Conservation (phyloP, 2,888 invertebrate genomes). For the Odontocerum albicorne region DNA sequence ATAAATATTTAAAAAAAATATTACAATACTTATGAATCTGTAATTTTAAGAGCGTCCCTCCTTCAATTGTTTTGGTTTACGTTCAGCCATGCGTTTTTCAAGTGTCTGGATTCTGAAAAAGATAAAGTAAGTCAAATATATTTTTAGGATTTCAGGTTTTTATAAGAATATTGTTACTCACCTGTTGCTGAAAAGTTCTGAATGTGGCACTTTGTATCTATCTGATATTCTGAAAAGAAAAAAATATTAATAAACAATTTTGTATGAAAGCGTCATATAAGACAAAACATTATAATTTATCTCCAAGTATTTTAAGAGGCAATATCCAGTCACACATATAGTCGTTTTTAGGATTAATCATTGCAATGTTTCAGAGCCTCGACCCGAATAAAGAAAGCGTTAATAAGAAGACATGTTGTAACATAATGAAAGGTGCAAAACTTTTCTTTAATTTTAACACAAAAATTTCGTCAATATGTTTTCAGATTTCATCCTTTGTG, state of each 20-base stretch:
- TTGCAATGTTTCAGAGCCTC: no score
- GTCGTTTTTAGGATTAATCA: no score
- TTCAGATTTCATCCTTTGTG: no score
- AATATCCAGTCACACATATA: no score
- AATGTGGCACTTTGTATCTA: conserved; percentile 34
- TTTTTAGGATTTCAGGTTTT: neutral
- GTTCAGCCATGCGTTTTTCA: conserved; percentile 23
- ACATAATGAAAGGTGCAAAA: no score
- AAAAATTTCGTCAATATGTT: no score
- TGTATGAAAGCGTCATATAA: neutral
- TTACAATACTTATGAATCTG: neutral
- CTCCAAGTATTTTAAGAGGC: no score
- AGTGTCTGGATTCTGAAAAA: conserved; percentile 29
- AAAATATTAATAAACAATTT: neutral
- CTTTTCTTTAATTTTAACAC: no score
- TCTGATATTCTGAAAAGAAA: conserved; percentile 33
- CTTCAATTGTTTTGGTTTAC: conserved; percentile 13
- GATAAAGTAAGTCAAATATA: conserved; percentile 7
- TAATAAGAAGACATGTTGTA: no score
- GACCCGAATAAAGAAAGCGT: no score
- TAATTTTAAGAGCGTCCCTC: neutral
- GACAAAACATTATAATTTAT: neutral
- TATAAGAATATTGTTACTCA: conserved; percentile 12
- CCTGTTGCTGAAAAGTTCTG: conserved; percentile 32
- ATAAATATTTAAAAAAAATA: neutral